Evolutionary conservation across 2,113 vertebrate genomes (phyloP).

Genomic region (Petroica traversi): DNA sequence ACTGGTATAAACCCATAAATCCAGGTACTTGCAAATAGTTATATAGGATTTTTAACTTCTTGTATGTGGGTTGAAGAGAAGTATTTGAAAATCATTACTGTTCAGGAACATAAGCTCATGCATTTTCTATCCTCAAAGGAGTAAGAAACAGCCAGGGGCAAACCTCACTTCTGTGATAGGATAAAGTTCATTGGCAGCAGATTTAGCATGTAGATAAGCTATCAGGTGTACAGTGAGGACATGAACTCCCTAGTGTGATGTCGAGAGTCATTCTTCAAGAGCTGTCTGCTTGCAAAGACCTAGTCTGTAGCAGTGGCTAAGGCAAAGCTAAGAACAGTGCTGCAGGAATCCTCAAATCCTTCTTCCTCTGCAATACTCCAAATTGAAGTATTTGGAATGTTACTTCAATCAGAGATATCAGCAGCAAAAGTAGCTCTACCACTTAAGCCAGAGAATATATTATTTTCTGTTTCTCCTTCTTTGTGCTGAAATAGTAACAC

Average conservation of each 20-base stretch:
- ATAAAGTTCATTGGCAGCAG: neutral
- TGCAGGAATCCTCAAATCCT: neutral
- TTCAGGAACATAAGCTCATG: neutral
- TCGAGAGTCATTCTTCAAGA: neutral
- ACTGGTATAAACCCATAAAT: neutral
- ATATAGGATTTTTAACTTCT: neutral
- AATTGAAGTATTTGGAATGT: neutral
- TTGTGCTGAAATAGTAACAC: neutral
- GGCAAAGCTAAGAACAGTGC: neutral
- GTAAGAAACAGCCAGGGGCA: neutral
- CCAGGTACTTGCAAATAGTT: conserved; percentile 20
- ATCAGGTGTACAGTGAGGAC: neutral
- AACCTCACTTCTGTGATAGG: neutral
- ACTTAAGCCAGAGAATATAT: neutral
- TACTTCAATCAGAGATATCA: neutral
- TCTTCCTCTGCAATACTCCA: accelerated
- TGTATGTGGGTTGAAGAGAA: neutral
- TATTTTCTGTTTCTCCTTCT: neutral
- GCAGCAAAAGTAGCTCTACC: neutral
- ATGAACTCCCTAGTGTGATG: neutral
- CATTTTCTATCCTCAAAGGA: neutral
- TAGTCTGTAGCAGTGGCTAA: neutral
- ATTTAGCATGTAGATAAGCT: neutral
- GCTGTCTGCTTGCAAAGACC: neutral
- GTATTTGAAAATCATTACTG: conserved; percentile 7